Percentiles rank a stretch among this genome's conserved stretches.
Conservation (phyloP, 2,888 invertebrate species). For the Drosophila setosimentum region DNA sequence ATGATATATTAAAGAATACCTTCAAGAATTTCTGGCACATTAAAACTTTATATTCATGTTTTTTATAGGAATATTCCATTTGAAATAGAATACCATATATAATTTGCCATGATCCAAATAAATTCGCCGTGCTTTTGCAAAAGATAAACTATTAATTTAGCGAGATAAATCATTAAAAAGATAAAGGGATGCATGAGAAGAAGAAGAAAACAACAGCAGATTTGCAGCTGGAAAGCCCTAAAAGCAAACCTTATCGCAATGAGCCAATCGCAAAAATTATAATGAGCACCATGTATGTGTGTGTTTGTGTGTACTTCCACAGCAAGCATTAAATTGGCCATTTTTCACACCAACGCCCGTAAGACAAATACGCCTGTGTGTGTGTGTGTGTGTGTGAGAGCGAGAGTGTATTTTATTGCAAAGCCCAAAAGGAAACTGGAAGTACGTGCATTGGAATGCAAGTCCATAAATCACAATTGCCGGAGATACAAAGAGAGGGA, state of each 20-base stretch:
- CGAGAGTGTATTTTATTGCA: slow-evolving; percentile 2
- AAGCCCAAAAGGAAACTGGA: slow-evolving; percentile 13
- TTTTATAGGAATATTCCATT: neutral
- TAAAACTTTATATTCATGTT: neutral
- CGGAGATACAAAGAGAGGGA: slow-evolving; percentile 5
- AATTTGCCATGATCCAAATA: slow-evolving; percentile 19
- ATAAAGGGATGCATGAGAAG: slow-evolving; percentile 23
- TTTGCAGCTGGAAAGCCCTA: slow-evolving; percentile 5
- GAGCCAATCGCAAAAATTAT: slow-evolving; percentile 59
- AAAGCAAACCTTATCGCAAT: slow-evolving; percentile 30
- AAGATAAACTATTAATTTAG: slow-evolving; percentile 55
- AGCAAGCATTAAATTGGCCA: slow-evolving; percentile 62
- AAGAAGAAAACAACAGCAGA: neutral
- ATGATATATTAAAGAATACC: no score
- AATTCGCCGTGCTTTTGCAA: slow-evolving; percentile 10
- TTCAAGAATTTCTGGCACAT: neutral
- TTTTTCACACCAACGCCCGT: slow-evolving; percentile 57
- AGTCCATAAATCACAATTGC: slow-evolving; percentile 71
- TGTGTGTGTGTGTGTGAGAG: neutral
- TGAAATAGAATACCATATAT: neutral
- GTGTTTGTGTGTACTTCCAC: neutral
- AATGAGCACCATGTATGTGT: slow-evolving; percentile 1
- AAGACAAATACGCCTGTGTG: slow-evolving; percentile 15
- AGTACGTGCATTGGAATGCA: slow-evolving; percentile 22
- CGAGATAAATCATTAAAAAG: slow-evolving; percentile 38